Conservation (phyloP, 1,140 invertebrate species). For the Sitobion miscanthi region DNA sequence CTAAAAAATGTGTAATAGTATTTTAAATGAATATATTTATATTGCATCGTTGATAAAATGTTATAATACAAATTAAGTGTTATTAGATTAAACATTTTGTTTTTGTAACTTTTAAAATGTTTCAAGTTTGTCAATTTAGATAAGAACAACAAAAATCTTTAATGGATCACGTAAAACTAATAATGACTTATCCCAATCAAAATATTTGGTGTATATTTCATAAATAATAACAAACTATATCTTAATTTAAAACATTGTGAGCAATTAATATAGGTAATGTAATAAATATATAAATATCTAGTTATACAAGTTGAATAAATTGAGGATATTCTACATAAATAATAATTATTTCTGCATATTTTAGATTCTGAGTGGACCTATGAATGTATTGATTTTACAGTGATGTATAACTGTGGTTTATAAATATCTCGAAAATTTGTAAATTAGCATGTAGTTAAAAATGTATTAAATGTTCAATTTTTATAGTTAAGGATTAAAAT, state of each 20-base stretch:
- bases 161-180: constrained; percentile 31
- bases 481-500: no score
- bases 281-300: not conserved
- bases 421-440: no score
- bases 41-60: not conserved
- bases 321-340: not conserved
- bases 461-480: no score
- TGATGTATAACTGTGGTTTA: no score
- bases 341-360: not conserved
- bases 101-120: constrained; percentile 22
- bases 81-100: constrained; percentile 29
- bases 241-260: not conserved
- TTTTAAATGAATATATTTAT: not conserved
- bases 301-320: not conserved
- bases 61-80: not conserved
- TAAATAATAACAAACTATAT: constrained; percentile 21
- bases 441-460: no score
- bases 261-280: not conserved
- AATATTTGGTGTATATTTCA: not conserved
- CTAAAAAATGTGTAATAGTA: not conserved
- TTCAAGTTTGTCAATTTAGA: constrained; percentile 34
- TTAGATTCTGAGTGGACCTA: not conserved
- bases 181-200: constrained; percentile 24
- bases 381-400: no score
- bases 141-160: constrained; percentile 15